These are phyloP conservation scores for Heliconius sara DNA, from an alignment of 2,888 invertebrate genomes.

Conservation along the genomic window DNA sequence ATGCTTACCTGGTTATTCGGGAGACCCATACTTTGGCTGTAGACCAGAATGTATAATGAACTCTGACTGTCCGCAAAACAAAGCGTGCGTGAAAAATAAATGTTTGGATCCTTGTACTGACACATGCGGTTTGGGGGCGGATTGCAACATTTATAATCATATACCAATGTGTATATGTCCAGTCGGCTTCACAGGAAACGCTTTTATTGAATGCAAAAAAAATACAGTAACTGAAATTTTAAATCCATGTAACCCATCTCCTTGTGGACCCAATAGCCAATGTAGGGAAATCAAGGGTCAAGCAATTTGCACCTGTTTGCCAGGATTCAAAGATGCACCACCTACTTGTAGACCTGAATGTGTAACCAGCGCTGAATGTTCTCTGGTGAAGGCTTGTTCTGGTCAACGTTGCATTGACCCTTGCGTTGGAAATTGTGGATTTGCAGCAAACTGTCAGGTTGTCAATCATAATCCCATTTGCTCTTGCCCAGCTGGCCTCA, in stretches of 20 bases:
- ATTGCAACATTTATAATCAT: slow-evolving; percentile 88
- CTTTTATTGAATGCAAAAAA: slow-evolving; percentile 86
- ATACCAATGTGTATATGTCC: slow-evolving; percentile 85
- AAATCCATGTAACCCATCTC: slow-evolving; percentile 87
- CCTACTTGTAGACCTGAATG: slow-evolving; percentile 89
- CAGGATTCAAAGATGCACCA: slow-evolving; percentile 88
- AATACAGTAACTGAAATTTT: slow-evolving; percentile 64
- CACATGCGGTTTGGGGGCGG: slow-evolving; percentile 89
- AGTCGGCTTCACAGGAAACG: slow-evolving; percentile 87
- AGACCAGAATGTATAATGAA: slow-evolving; percentile 92
- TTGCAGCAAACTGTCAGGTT: slow-evolving; percentile 88
- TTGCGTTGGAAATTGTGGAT: slow-evolving; percentile 89
- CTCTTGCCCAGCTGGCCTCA: slow-evolving; percentile 86
- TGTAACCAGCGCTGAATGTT: slow-evolving; percentile 87
- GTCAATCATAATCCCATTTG: slow-evolving; percentile 90
- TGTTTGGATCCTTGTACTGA: slow-evolving; percentile 91
- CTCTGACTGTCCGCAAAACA: slow-evolving; percentile 87
- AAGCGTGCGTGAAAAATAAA: slow-evolving; percentile 88
- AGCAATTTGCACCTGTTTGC: slow-evolving; percentile 88
- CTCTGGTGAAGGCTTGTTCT: slow-evolving; percentile 87
- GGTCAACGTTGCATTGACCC: slow-evolving; percentile 89
- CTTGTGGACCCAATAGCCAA: slow-evolving; percentile 89
- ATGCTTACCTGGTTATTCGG: slow-evolving; percentile 89
- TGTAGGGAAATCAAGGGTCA: slow-evolving; percentile 87
- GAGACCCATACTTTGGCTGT: slow-evolving; percentile 90